phyloP scores from a whole-genome alignment of 2,113 vertebrate species.

The Todiramphus saurophagus region DNA sequence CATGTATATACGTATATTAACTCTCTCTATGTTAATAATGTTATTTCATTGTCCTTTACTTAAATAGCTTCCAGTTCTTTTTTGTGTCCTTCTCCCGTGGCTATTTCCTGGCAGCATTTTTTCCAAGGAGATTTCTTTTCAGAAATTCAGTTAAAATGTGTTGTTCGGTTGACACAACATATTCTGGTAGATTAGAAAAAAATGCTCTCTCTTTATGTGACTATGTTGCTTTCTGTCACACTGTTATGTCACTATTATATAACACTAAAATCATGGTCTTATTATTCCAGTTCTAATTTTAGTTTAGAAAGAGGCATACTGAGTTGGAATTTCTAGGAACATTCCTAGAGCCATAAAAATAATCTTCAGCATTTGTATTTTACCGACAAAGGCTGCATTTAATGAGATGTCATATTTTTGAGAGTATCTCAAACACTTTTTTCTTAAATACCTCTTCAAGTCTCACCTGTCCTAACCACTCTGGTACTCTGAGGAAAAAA shows the following conservation, averaged over 20 bases:
- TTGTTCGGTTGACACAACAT: not conserved
- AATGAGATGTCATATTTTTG: not conserved
- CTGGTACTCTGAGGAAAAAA: too few species aligned
- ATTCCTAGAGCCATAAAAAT: not conserved
- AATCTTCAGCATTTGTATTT: not conserved
- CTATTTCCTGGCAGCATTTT: not conserved
- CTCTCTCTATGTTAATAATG: not conserved
- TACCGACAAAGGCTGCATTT: not conserved
- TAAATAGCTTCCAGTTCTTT: not conserved
- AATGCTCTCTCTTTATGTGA: not conserved
- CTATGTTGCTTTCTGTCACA: not conserved
- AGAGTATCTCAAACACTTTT: not conserved
- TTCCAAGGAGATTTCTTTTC: not conserved
- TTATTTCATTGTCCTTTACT: not conserved
- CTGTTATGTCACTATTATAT: not conserved
- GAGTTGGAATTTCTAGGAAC: not conserved
- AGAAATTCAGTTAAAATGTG: not conserved
- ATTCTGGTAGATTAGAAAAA: not conserved
- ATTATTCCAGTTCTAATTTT: constrained; percentile 10
- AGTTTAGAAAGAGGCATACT: not conserved
- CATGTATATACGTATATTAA: not conserved
- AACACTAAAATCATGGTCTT: not conserved
- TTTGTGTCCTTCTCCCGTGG: not conserved
- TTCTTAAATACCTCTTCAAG: not conserved
- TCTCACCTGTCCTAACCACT: not conserved